phyloP scores from a whole-genome alignment of 2,113 vertebrate genomes.

The Lipophrys pholis region DNA sequence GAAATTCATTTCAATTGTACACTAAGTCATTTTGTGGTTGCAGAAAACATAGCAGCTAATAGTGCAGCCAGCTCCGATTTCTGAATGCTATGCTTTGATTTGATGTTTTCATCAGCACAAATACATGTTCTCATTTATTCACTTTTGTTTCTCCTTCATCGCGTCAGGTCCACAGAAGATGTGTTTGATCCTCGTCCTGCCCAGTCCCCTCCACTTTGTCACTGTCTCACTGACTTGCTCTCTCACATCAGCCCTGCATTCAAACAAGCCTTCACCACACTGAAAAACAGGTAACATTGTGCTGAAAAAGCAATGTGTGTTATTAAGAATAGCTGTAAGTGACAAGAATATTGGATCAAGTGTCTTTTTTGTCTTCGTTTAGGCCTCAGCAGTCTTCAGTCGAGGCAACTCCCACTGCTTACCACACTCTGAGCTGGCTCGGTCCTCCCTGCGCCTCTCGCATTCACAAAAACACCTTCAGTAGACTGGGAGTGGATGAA shows the following conservation, averaged over 20 bases:
- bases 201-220: conserved; percentile 77
- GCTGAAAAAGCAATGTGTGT: background rate
- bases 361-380: background rate
- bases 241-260: conserved; percentile 83
- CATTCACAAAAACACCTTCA: conserved; percentile 78
- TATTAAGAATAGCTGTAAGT: background rate
- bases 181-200: conserved; percentile 82
- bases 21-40: too few relatives aligned
- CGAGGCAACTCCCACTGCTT: conserved; percentile 78
- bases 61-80: too few relatives aligned
- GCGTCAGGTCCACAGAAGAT: conserved; percentile 80
- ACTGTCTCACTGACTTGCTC: conserved; percentile 84
- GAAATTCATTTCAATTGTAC: too few relatives aligned
- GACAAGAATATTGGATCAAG: background rate
- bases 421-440: conserved; percentile 82
- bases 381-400: conserved; percentile 69
- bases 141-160: too few relatives aligned
- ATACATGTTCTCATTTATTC: too few relatives aligned
- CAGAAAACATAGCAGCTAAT: too few relatives aligned
- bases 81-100: too few relatives aligned
- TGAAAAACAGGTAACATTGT: conserved; percentile 76
- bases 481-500: conserved; percentile 80
- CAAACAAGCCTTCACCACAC: conserved; percentile 75
- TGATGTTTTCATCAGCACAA: too few relatives aligned
- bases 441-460: conserved; percentile 76